These are phyloP conservation scores for Cotesia chilonis DNA, from an alignment of 1,140 invertebrate species.

Conservation along the genomic window DNA sequence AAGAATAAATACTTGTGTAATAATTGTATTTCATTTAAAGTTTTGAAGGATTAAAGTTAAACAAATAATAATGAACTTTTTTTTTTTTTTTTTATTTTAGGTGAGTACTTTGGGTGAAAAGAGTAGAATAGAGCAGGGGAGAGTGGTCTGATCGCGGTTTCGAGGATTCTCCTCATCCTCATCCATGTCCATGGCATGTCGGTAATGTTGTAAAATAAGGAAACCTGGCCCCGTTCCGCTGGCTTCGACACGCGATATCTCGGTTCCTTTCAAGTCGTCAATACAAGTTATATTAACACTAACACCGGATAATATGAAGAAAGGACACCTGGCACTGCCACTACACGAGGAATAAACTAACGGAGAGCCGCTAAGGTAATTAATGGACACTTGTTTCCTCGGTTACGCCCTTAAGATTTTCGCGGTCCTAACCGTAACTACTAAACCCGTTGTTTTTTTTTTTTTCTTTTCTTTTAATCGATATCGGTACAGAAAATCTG, in stretches of 20 bases:
- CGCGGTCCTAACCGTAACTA: too few species aligned
- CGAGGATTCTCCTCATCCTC: neutral
- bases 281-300: neutral
- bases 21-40: constrained; percentile 6
- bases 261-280: constrained; percentile 18
- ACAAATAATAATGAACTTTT: neutral
- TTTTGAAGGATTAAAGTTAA: constrained; percentile 5
- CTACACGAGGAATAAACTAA: constrained; percentile 1
- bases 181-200: neutral
- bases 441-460: too few species aligned
- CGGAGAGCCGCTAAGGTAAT: constrained; percentile 23
- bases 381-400: constrained; percentile 20
- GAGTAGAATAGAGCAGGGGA: neutral
- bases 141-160: neutral
- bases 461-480: too few species aligned
- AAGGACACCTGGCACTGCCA: constrained; percentile 1
- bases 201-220: neutral
- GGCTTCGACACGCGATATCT: constrained; percentile 16
- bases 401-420: neutral
- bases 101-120: neutral
- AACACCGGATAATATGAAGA: neutral
- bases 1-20: neutral
- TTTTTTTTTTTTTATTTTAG: neutral
- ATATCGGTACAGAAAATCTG: too few species aligned
- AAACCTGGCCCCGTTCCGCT: constrained; percentile 1